Percentiles rank a stretch among this genome's conserved stretches.
These are phyloP conservation scores for Festucalex cinctus DNA, from an alignment of 2,113 vertebrate genomes.

Conservation along the genomic window DNA sequence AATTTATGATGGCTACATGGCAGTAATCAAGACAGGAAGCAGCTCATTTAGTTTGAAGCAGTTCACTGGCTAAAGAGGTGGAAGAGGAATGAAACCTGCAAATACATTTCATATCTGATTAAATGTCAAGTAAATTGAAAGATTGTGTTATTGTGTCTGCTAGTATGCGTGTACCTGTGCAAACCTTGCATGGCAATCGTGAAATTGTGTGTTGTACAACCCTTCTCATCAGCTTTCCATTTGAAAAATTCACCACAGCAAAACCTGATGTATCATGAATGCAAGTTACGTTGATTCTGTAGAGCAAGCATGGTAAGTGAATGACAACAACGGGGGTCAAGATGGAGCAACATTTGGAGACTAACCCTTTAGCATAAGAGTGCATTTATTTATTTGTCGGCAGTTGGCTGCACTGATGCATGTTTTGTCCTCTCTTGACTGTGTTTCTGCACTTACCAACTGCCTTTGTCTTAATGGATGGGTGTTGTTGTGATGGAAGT, in stretches of 20 bases:
- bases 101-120: background rate
- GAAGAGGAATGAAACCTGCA: background rate
- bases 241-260: conserved; percentile 18
- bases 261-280: background rate
- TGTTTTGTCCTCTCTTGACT: conserved; percentile 26
- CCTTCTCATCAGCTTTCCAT: conserved; percentile 15
- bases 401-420: conserved; percentile 35
- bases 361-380: conserved; percentile 15
- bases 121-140: background rate
- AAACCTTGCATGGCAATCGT: conserved; percentile 33
- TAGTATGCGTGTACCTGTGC: conserved; percentile 9
- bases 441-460: conserved; percentile 21
- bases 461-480: conserved; percentile 24
- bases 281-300: background rate
- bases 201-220: conserved; percentile 6
- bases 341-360: background rate
- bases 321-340: background rate
- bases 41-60: background rate
- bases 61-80: background rate
- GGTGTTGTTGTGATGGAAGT: conserved; percentile 44
- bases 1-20: background rate
- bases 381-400: conserved; percentile 22
- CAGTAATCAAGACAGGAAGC: background rate
- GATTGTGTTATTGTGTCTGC: conserved; percentile 2
- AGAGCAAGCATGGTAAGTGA: conserved; percentile 42